phyloP scores from a whole-genome alignment of 1,140 invertebrate species.

The Holcopasites calliopsidis region DNA sequence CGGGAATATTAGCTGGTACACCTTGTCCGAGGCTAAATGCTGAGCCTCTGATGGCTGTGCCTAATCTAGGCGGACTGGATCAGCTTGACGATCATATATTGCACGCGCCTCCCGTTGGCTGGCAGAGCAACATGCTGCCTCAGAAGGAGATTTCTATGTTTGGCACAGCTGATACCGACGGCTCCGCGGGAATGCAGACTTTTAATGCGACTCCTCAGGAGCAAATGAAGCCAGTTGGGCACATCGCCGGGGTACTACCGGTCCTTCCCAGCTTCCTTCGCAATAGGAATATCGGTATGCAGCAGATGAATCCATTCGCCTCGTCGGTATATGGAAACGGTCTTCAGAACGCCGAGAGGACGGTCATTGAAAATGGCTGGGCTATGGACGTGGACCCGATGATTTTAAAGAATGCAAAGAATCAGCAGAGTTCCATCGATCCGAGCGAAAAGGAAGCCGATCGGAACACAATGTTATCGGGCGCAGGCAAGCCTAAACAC shows the following conservation, averaged over 20 bases:
- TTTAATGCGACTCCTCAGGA: conserved; percentile 1
- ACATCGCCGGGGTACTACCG: neutral
- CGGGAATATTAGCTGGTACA: conserved; percentile 36
- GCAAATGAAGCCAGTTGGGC: neutral
- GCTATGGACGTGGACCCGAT: neutral
- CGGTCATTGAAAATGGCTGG: conserved; percentile 16
- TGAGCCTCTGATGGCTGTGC: conserved; percentile 43
- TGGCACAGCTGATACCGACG: neutral
- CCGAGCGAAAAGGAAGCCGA: neutral
- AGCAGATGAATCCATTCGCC: neutral
- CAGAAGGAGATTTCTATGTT: conserved; percentile 21
- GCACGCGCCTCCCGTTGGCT: conserved; percentile 51
- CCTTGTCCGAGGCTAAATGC: conserved; percentile 62
- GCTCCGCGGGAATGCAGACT: neutral
- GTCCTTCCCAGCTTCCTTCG: neutral
- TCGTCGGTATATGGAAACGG: neutral
- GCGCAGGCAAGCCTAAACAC: conserved; percentile 67
- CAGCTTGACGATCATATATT: conserved; percentile 27
- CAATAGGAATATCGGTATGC: conserved; percentile 17
- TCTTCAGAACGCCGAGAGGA: neutral
- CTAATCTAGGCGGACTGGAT: conserved; percentile 20
- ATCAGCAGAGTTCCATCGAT: neutral
- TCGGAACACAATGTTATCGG: neutral
- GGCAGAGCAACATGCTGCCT: conserved; percentile 53
- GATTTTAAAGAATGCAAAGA: neutral